Conservation (phyloP, 1,140 invertebrate species). For the Pogonomyrmex barbatus region DNA sequence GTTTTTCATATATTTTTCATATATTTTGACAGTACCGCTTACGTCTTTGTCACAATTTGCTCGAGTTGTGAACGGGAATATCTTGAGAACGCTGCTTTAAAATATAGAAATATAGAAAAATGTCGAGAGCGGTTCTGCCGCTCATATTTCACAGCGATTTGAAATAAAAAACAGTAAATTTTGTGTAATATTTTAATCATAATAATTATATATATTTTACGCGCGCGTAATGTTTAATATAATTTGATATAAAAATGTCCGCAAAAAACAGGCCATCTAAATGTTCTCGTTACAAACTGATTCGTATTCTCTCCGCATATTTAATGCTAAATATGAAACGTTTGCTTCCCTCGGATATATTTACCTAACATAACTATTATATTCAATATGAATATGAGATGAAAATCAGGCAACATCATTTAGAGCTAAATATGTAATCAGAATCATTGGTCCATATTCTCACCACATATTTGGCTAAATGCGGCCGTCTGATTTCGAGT, state of each 20-base stretch:
- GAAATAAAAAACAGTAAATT: background rate
- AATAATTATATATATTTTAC: background rate
- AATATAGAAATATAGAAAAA: background rate
- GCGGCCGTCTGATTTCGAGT: slow-evolving; percentile 19
- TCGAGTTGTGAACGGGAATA: background rate
- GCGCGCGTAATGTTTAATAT: background rate
- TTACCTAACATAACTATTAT: slow-evolving; percentile 49
- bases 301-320: slow-evolving; percentile 16
- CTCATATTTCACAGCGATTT: background rate
- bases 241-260: background rate
- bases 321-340: slow-evolving; percentile 33
- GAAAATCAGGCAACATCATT: slow-evolving; percentile 49
- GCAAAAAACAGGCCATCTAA: too few relatives aligned
- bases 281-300: slow-evolving; percentile 12
- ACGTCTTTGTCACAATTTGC: background rate
- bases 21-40: background rate
- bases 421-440: slow-evolving; percentile 53
- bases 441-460: slow-evolving; percentile 37
- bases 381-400: slow-evolving; percentile 42
- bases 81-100: background rate
- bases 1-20: too few relatives aligned
- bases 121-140: background rate
- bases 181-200: background rate
- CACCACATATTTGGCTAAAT: slow-evolving; percentile 38
- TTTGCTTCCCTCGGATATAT: slow-evolving; percentile 31